Evolutionary conservation across 2,888 invertebrate species (phyloP).

Genomic region (Andrena flavipes): DNA sequence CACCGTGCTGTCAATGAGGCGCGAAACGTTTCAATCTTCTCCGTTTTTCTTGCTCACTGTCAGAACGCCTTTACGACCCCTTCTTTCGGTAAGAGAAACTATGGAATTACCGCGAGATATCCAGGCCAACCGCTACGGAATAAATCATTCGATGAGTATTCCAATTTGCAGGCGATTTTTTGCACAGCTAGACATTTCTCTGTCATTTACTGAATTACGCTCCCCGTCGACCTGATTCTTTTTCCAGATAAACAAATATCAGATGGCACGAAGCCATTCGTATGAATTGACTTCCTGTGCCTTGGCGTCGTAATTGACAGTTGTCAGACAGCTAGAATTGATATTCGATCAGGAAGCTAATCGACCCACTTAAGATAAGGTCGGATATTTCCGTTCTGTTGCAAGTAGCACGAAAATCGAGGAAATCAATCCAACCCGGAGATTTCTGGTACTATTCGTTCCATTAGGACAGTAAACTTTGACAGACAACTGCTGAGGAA

Average conservation of each 20-base stretch:
- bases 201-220: slow-evolving; percentile 11
- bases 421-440: background rate
- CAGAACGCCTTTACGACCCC: slow-evolving; percentile 5
- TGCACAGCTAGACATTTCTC: slow-evolving; percentile 5
- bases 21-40: background rate
- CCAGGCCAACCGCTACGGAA: slow-evolving; percentile 20
- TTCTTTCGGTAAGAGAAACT: slow-evolving; percentile 38
- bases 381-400: background rate
- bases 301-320: background rate
- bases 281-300: background rate
- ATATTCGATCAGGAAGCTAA: no score
- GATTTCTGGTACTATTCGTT: background rate
- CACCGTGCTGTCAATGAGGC: background rate
- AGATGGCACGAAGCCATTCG: background rate
- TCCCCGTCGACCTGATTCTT: slow-evolving; percentile 4
- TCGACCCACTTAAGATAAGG: no score
- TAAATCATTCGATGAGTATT: slow-evolving; percentile 40
- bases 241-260: background rate
- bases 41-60: background rate
- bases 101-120: slow-evolving; percentile 33
- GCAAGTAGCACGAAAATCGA: background rate
- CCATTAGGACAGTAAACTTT: background rate
- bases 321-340: no score
- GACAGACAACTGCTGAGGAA: background rate
- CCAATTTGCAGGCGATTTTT: slow-evolving; percentile 26